Percentiles rank a stretch among this genome's conserved stretches.
Evolutionary conservation across 2,888 invertebrate species (phyloP).

Genomic region (Mythimna lalbum): DNA sequence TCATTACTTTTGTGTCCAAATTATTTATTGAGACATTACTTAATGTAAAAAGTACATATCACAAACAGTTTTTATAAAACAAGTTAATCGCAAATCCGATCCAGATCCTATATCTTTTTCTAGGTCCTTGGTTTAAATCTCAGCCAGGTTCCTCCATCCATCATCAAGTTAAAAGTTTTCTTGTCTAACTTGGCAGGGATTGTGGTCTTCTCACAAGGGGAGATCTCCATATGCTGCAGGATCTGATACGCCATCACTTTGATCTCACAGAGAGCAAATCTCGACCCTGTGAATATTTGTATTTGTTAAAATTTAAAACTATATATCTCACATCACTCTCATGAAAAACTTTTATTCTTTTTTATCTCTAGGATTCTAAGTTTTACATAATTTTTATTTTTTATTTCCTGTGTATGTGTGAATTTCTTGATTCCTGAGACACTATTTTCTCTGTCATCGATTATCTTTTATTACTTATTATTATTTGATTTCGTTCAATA

Average conservation of each 20-base stretch:
- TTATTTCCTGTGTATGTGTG: no score
- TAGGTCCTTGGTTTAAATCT: constrained; percentile 61
- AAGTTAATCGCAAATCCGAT: neutral
- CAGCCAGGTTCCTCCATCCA: constrained; percentile 77
- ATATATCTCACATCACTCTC: neutral
- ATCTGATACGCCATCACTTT: constrained; percentile 79
- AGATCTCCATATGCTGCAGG: constrained; percentile 72
- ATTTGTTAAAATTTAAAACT: neutral
- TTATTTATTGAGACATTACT: neutral
- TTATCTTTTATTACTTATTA: no score
- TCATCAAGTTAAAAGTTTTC: constrained; percentile 65
- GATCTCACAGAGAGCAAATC: constrained; percentile 81
- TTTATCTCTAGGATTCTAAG: no score
- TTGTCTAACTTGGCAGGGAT: constrained; percentile 67
- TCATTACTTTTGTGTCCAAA: no score
- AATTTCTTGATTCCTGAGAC: no score
- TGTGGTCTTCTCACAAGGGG: constrained; percentile 72
- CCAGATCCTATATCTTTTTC: neutral
- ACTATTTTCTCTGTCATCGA: no score
- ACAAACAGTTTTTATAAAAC: neutral
- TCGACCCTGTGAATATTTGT: constrained; percentile 64
- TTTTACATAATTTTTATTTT: no score
- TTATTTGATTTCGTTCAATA: no score
- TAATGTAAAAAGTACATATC: no score
- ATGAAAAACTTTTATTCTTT: neutral